Evolutionary conservation across 2,888 invertebrate genomes (phyloP), one percentile per base, ranked within the genome.

Genomic region (Phymatocera aterrima): DNA sequence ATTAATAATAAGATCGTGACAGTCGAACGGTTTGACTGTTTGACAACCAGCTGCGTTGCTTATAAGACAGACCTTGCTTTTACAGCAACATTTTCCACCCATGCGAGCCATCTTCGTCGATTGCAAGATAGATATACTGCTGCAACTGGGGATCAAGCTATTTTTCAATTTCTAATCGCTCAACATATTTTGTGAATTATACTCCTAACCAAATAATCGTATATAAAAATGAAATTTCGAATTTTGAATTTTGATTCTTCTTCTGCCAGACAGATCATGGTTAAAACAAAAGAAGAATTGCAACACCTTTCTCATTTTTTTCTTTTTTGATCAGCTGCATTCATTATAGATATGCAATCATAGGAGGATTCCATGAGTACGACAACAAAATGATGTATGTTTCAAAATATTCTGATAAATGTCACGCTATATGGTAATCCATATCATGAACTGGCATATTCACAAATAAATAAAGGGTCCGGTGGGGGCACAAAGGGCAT

Each of bases 21-120:
- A 64, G 28, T 46, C 34, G 48, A 21, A 8, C 10, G 31, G 31
- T 51, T 70, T 40, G 68, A 68, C 68, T 24, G 43, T 12, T 68
- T 28, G 24, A 24, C n/a, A n/a, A n/a, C n/a, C n/a, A n/a, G n/a
- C n/a, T n/a, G n/a, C n/a, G n/a, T n/a, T n/a, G n/a, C n/a, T 28
- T 31, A 51, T 51, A 31, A 18, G 15, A n/a, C n/a, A n/a, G n/a
- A 46, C 37, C 60, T 61, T 74, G 21, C 72, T 78, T 74, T 82
- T 84, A 81, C 87, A 87, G 77, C 37, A 65, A 79, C 86, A 87
- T 78, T 79, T 83, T 82, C 77, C 80, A 34, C 77, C 84, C 18
- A 82, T 72, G 5, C 79, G 81, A 70, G 83, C 83, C 84, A 87
- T 86, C 46, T 21, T 64, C 43, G 15, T 65, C 60, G 12, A n/a